Percentiles rank a stretch among this genome's conserved stretches.
phyloP scores from a whole-genome alignment of 1,140 invertebrate genomes.

The Megathymus violae region DNA sequence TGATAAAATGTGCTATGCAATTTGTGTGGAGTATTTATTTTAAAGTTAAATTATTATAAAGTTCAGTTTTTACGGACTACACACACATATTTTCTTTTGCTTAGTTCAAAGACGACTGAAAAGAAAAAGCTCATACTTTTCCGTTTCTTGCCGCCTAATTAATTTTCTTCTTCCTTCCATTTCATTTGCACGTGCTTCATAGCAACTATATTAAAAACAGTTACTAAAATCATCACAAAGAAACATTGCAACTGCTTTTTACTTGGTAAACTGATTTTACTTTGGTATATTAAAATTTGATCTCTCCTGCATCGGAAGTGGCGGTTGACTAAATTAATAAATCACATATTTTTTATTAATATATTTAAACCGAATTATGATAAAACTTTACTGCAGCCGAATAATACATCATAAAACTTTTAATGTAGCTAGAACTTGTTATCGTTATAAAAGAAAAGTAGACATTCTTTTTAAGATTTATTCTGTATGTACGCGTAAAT shows the following conservation, averaged over 20 bases:
- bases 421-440: no score
- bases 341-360: no score
- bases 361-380: no score
- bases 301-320: no score
- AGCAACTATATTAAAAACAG: conserved; percentile 26
- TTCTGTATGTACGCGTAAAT: no score
- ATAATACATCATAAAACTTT: no score
- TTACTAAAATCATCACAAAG: conserved; percentile 19
- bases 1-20: no score
- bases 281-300: no score
- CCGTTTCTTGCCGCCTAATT: conserved; percentile 29
- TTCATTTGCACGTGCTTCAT: conserved; percentile 28
- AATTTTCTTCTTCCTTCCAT: conserved; percentile 35
- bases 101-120: conserved; percentile 30
- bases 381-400: no score
- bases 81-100: conserved; percentile 18
- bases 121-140: conserved; percentile 31
- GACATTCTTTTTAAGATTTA: no score
- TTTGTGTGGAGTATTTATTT: conserved; percentile 7
- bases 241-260: conserved; percentile 10
- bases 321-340: no score
- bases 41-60: conserved; percentile 27
- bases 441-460: no score
- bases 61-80: conserved; percentile 19
- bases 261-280: background rate